Percentiles rank a stretch among this genome's conserved stretches.
phyloP scores from a whole-genome alignment of 2,113 vertebrate species.

The Stegastes partitus region DNA sequence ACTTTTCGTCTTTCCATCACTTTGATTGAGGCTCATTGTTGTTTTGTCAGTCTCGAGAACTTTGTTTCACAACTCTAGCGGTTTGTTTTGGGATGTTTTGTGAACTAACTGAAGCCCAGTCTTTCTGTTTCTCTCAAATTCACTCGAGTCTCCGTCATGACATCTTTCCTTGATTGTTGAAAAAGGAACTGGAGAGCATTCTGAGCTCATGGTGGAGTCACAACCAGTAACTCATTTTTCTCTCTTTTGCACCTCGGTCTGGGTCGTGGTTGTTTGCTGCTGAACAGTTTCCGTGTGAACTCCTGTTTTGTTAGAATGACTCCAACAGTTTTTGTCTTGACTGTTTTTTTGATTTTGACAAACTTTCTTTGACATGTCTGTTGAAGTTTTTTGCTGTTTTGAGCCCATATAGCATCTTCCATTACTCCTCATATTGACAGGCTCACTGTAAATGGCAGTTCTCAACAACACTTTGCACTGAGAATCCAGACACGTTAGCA shows the following conservation, averaged over 20 bases:
- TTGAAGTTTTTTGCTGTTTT: too few relatives aligned
- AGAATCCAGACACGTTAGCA: too few relatives aligned
- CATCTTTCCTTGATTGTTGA: not conserved
- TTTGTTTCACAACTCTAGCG: not conserved
- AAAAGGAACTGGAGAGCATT: not conserved
- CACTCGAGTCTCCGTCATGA: not conserved
- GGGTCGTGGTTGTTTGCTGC: not conserved
- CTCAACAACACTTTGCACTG: not conserved
- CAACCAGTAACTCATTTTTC: too few relatives aligned
- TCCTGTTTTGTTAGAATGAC: not conserved
- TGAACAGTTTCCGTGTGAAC: not conserved
- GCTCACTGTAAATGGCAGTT: not conserved
- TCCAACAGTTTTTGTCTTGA: too few relatives aligned
- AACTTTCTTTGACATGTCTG: not conserved
- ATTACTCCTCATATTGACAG: not conserved
- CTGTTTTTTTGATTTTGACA: not conserved
- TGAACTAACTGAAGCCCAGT: not conserved
- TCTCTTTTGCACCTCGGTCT: not conserved
- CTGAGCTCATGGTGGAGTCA: not conserved
- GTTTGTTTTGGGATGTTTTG: not conserved
- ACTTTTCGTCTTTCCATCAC: not conserved
- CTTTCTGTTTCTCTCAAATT: not conserved
- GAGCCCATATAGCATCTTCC: not conserved
- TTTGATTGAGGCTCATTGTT: not conserved
- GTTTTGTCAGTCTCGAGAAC: not conserved